phyloP scores from a whole-genome alignment of 2,797 vertebrate species.

The Parauchenoglanis punctatus region DNA sequence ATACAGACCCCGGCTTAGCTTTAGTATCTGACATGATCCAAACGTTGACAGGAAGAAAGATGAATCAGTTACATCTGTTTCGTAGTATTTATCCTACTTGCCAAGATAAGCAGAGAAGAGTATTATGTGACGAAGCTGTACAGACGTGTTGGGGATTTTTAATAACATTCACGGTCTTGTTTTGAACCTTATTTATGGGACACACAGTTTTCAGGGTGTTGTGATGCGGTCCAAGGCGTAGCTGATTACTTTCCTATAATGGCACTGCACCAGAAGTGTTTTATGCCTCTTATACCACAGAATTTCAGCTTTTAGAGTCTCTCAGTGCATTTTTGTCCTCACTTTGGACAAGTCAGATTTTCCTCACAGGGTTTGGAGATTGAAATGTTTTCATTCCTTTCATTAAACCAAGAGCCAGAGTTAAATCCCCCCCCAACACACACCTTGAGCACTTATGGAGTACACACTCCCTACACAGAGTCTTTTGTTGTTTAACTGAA shows the following conservation, averaged over 20 bases:
- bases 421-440: conserved; percentile 10
- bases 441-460: neutral
- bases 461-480: conserved; percentile 5
- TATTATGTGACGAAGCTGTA: neutral
- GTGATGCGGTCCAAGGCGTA: neutral
- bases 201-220: neutral
- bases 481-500: conserved; percentile 9
- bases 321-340: neutral
- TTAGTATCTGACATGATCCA: neutral
- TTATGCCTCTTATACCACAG: neutral
- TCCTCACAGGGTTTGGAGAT: neutral
- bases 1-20: neutral
- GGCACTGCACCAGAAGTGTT: neutral
- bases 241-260: neutral
- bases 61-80: neutral
- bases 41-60: neutral
- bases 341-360: neutral
- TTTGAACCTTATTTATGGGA: neutral
- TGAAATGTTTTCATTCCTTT: conserved; percentile 1
- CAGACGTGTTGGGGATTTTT: neutral
- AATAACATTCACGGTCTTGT: neutral
- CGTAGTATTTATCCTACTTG: neutral
- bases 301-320: neutral
- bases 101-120: neutral
- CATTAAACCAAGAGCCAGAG: neutral